Evolutionary conservation across 2,113 vertebrate genomes (phyloP), one percentile per base, ranked within the genome.

Genomic region (Eurystomus gularis): DNA sequence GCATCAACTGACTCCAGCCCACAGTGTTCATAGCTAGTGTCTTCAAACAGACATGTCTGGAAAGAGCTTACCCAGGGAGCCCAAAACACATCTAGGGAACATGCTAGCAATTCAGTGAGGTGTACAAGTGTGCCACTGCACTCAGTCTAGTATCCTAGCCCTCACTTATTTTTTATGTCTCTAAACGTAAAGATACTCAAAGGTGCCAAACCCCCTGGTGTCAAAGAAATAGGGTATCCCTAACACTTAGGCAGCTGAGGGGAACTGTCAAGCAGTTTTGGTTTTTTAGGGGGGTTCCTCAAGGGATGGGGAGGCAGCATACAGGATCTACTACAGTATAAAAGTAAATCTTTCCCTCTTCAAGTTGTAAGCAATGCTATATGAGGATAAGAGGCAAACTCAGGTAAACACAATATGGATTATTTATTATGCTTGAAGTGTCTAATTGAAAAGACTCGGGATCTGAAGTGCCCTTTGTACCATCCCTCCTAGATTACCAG

Each of bases 61-160:
- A 33, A 21, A 69, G 0, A 65, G 1, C 13, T 69, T 35, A 16
- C 11, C 33, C 20, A 49, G 3, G 19, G 11, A 61, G n/a, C 15
- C 24, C 49, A 81, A 86, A 94, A 83, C 5, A 49, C 17, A 37
- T 9, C 62, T n/a, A 7, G 33, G 28, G 40, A 62, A 46, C 6
- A 29, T 3, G n/a, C 1, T 44, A 72, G 40, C 11, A 61, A 26
- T 31, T 51, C 46, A 40, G 6, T 11, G 19, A 31, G 5, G 23
- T 39, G 25, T 8, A 28, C 33, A 39, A 93, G 10, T 15, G 1
- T n/a, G 40, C 5, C 10, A 12, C 40, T 0, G 0, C 13, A 29
- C 25, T 73, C 44, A 66, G 31, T 2, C 25, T 73, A 28, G 4
- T 73, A 31, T 72, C 62, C 17, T 35, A 86, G 12, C 7, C 17